Evolutionary conservation across 1,140 invertebrate genomes (phyloP), one percentile per base, ranked within the genome.

Genomic region (Drosophila ananassae): DNA sequence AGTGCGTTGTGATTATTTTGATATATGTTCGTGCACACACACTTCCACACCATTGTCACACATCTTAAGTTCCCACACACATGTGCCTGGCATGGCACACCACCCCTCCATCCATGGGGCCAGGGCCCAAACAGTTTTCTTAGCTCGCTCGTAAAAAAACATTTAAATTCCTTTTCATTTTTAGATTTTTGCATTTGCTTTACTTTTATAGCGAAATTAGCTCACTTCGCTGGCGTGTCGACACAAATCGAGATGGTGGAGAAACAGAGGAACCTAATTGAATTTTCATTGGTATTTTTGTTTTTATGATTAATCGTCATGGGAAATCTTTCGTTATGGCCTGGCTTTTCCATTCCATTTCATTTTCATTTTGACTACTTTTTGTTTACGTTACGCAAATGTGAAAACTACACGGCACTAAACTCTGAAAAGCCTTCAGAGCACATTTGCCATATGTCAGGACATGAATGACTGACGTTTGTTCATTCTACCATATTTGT

Each of bases 261-360:
- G 30, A 54, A 79, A 50, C 44, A 50, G 56, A 69, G 63, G 59
- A 85, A 75, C 41, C 75, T 85, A 82, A 82, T 85, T 85, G 74
- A 81, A 82, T 85, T 87, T 85, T 82, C 84, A 87, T 87, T 87
- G 74, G 69, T 75, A 62, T 81, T 69, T 57, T 7, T 21, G 52
- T 32, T 85, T 85, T 82, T 82, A 85, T 85, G 82, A 85, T 87
- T 87, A 87, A 85, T 85, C 82, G 82, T 76, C 83, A 87, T 85
- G 82, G 82, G 78, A 85, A 78, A 64, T 75, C 73, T 67, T 56
- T 21, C 3, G 41, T 41, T 72, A 44, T 60, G 46, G n/a, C 24
- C 10, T 47, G 59, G 54, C 60, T 58, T 64, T 57, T 57, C 53
- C 47, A 37, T 44, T 17, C 59, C 61, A 69, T 73, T 77, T 63